Percentiles rank a stretch among this genome's conserved stretches.
These are phyloP conservation scores for Drosophila serrata DNA, from an alignment of 1,140 invertebrate species.

Conservation along the genomic window DNA sequence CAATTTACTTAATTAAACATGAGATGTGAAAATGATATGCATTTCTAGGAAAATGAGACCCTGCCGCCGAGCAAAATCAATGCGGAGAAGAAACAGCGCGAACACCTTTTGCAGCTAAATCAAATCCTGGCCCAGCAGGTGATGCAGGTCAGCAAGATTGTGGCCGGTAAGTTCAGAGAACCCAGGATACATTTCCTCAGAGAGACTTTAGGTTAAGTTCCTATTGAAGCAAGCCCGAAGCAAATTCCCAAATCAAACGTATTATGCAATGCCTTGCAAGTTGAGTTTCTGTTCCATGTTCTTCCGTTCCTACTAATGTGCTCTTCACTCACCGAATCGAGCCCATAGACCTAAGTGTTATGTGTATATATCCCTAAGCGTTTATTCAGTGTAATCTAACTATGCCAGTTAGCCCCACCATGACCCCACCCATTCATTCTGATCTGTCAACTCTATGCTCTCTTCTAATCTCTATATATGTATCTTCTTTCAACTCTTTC, in stretches of 20 bases:
- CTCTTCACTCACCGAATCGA: slow-evolving; percentile 35
- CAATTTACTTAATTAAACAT: neutral
- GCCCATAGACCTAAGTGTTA: slow-evolving; percentile 30
- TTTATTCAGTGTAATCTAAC: slow-evolving; percentile 59
- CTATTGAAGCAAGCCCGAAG: slow-evolving; percentile 43
- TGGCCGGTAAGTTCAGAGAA: slow-evolving; percentile 90
- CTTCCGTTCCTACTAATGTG: slow-evolving; percentile 67
- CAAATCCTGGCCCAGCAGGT: slow-evolving; percentile 97
- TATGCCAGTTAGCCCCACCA: slow-evolving; percentile 28
- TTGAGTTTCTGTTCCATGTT: slow-evolving; percentile 72
- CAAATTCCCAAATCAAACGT: slow-evolving; percentile 42
- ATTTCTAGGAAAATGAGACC: slow-evolving; percentile 76
- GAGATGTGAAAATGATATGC: neutral
- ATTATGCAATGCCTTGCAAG: slow-evolving; percentile 65
- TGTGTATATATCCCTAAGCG: slow-evolving; percentile 52
- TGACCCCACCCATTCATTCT: slow-evolving; percentile 24
- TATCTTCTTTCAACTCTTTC: slow-evolving; percentile 81
- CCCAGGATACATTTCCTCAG: neutral
- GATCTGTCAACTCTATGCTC: slow-evolving; percentile 73
- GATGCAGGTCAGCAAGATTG: slow-evolving; percentile 96
- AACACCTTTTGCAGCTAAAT: slow-evolving; percentile 94
- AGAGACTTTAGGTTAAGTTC: slow-evolving; percentile 48
- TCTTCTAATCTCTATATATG: slow-evolving; percentile 81
- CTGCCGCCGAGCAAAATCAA: slow-evolving; percentile 88
- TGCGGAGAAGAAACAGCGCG: slow-evolving; percentile 94